phyloP scores from a whole-genome alignment of 2,113 vertebrate genomes.

The Balaenoptera acutorostrata region DNA sequence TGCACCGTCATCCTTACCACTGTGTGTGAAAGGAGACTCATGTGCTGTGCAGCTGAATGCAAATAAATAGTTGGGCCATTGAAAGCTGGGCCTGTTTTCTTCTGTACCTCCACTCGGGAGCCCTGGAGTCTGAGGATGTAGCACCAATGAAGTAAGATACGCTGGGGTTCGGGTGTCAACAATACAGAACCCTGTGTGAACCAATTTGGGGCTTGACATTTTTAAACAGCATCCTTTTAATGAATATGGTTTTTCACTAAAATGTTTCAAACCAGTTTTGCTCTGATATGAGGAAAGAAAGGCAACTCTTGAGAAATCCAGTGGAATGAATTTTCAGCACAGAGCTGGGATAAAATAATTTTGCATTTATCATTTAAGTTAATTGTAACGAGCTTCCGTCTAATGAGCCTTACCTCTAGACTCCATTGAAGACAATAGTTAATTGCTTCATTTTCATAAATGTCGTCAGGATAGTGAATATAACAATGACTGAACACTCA shows the following conservation, averaged over 20 bases:
- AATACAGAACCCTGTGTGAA: background rate
- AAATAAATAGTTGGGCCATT: background rate
- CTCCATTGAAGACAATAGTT: slow-evolving; percentile 82
- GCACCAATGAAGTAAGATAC: background rate
- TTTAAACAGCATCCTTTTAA: slow-evolving; percentile 19
- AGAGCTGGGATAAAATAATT: slow-evolving; percentile 67
- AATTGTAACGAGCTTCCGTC: slow-evolving; percentile 77
- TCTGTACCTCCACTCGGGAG: background rate
- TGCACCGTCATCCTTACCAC: accelerated
- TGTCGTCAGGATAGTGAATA: slow-evolving; percentile 75
- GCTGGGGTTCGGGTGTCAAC: background rate
- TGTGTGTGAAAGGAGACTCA: background rate
- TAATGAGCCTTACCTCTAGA: slow-evolving; percentile 83
- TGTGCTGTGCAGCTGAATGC: background rate
- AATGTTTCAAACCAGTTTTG: slow-evolving; percentile 47
- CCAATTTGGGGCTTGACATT: slow-evolving; percentile 1
- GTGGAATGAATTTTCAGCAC: slow-evolving; percentile 56
- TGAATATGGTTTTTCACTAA: background rate
- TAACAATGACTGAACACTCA: slow-evolving; percentile 79
- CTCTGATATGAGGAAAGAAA: background rate
- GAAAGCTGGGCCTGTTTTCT: background rate
- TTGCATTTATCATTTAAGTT: slow-evolving; percentile 82
- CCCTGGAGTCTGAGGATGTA: background rate
- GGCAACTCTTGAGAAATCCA: slow-evolving; percentile 8
- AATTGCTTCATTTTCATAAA: slow-evolving; percentile 85